phyloP scores from a whole-genome alignment of 2,888 invertebrate species.

The Pachliopta kotzebuea region DNA sequence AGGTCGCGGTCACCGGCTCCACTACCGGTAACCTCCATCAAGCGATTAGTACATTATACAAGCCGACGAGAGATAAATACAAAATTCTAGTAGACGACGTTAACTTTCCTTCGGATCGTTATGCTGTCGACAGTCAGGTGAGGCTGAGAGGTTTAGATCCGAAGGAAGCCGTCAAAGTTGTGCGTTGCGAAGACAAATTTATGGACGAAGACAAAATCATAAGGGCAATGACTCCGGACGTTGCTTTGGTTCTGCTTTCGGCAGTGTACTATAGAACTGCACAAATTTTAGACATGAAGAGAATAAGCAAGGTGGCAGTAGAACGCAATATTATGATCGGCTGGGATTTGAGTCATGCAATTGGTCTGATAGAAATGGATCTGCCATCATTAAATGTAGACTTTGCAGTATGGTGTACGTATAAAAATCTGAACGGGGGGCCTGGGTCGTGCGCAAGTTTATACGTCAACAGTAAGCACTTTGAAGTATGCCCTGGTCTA shows the following conservation, averaged over 20 bases:
- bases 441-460: constrained; percentile 58
- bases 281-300: constrained; percentile 61
- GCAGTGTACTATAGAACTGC: constrained; percentile 61
- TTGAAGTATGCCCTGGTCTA: constrained; percentile 53
- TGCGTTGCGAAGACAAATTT: constrained; percentile 47
- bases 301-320: constrained; percentile 55
- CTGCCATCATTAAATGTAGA: constrained; percentile 58
- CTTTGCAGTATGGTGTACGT: constrained; percentile 70
- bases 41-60: constrained; percentile 62
- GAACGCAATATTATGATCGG: constrained; percentile 56
- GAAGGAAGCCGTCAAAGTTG: constrained; percentile 60
- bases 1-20: constrained; percentile 51
- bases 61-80: constrained; percentile 53
- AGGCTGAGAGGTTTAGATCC: constrained; percentile 57
- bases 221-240: constrained; percentile 62
- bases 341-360: constrained; percentile 66
- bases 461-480: constrained; percentile 64
- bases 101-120: constrained; percentile 67
- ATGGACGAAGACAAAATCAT: constrained; percentile 60
- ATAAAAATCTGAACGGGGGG: constrained; percentile 68
- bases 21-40: constrained; percentile 64
- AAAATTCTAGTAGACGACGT: constrained; percentile 66
- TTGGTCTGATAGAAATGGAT: constrained; percentile 58
- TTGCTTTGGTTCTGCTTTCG: constrained; percentile 55
- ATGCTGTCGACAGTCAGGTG: constrained; percentile 66